Base-by-base conservation (phyloP, 2,797 vertebrate genomes). In the Lophotriccus pileatus region DNA sequence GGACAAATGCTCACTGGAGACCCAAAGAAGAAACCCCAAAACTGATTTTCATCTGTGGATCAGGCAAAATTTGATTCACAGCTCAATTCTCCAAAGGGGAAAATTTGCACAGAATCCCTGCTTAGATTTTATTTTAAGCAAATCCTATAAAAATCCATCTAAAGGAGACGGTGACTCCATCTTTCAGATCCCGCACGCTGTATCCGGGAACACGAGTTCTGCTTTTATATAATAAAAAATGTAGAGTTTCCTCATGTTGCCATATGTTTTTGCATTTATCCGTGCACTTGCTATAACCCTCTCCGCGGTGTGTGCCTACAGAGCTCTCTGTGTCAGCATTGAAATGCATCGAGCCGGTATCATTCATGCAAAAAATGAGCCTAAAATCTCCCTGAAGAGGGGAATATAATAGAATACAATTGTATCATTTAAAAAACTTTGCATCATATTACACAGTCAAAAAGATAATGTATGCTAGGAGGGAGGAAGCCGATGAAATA, bases 281-380 rank as follows among this genome's bases (percentile, higher is more conserved):
- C 25, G 84, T 96, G 96, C 94, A 86, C 95, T 97, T 92, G 96
- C 95, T 93, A 86, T 93, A 92, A 95, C 94, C 94, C 93, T 96
- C 27, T 86, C 88, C 27, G 81, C 53, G 76, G 92, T 93, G 92
- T 91, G 87, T 95, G 94, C 95, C 96, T 90, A 93, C 96, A 95
- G 92, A 84, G 92, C 94, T 84, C 67, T 76, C 92, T 55, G 79
- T 95, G 96, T 92, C 92, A 92, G 92, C 22, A 82, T 43, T 47
- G 86, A 91, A 93, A 88, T 63, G 88, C 92, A 69, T 69, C 41
- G 72, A 94, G 82, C 4, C 52, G 63, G 93, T 83, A 94, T 92
- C 95, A 88, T 89, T 96, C 96, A 95, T 94, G 95, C 93, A 95
- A 95, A 96, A 95, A 96, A 95, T 87, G 95, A 95, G 93, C 79